phyloP scores from a whole-genome alignment of 2,113 vertebrate genomes.

The Salminus brasiliensis region DNA sequence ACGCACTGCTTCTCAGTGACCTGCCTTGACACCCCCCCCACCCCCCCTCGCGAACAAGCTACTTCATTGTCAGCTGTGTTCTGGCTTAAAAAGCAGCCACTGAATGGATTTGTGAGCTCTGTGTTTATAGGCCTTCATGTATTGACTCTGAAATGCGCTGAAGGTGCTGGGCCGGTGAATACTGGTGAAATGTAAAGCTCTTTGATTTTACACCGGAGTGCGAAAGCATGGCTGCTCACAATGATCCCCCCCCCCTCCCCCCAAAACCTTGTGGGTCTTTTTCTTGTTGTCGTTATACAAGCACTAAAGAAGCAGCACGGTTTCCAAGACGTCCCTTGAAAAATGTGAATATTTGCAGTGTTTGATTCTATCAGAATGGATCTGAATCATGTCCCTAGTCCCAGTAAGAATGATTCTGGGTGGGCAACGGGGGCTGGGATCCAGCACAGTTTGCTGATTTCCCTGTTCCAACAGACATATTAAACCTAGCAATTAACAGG shows the following conservation, averaged over 20 bases:
- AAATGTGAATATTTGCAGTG: neutral
- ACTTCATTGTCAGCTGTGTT: neutral
- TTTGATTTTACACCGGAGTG: neutral
- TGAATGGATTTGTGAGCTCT: neutral
- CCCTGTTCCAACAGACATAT: too few species aligned
- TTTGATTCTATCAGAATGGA: too few species aligned
- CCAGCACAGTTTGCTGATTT: too few species aligned
- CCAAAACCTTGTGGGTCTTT: neutral
- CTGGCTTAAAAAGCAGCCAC: neutral
- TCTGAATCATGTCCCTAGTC: too few species aligned
- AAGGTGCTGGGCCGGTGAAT: neutral
- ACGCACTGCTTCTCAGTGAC: neutral
- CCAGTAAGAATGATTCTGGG: too few species aligned
- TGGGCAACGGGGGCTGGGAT: too few species aligned
- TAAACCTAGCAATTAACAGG: too few species aligned
- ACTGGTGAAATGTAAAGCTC: neutral
- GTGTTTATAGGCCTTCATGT: neutral
- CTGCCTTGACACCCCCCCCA: slow-evolving; percentile 2
- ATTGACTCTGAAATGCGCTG: neutral
- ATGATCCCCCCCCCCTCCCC: too few species aligned
- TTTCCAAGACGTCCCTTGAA: neutral
- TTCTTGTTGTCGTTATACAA: neutral
- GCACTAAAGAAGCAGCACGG: neutral
- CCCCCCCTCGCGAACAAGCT: neutral
- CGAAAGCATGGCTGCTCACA: neutral